Evolutionary conservation across 35 echinoderm and acorn worm genomes (phyloP).

Genomic region (Strongylocentrotus purpuratus): DNA sequence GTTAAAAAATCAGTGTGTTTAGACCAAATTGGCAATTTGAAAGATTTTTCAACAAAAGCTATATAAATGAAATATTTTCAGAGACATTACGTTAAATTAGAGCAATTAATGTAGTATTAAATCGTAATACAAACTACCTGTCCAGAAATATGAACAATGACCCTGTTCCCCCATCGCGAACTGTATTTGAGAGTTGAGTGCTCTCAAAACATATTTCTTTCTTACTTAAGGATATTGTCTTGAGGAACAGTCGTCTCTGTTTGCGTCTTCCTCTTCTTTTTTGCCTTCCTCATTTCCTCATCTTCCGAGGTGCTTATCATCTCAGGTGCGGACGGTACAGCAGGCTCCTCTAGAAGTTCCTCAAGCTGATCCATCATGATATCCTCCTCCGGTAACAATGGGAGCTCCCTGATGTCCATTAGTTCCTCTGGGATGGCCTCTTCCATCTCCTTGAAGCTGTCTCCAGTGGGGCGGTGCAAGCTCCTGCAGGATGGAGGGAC

Average conservation of each 20-base stretch:
- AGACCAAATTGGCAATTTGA: too few species aligned
- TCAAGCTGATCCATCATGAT: background rate
- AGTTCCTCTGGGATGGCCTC: slow-evolving; percentile 46
- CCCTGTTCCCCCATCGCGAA: too few species aligned
- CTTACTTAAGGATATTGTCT: background rate
- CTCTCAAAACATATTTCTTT: background rate
- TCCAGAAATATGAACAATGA: too few species aligned
- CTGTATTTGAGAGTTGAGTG: too few species aligned
- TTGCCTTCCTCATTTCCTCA: slow-evolving; percentile 15
- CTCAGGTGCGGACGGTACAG: background rate
- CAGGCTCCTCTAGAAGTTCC: slow-evolving; percentile 17
- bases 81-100: too few species aligned
- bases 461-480: slow-evolving; percentile 18
- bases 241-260: background rate
- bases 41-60: too few species aligned
- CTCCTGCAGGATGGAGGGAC: background rate
- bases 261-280: background rate
- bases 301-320: slow-evolving; percentile 38
- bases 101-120: too few species aligned
- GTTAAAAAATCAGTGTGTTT: too few species aligned
- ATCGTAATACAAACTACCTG: too few species aligned
- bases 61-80: too few species aligned
- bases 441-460: slow-evolving; percentile 46
- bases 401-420: slow-evolving; percentile 29
- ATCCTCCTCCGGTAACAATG: slow-evolving; percentile 50